Evolutionary conservation across 1,140 invertebrate species (phyloP).

Genomic region (Neoseiulus cucumeris): DNA sequence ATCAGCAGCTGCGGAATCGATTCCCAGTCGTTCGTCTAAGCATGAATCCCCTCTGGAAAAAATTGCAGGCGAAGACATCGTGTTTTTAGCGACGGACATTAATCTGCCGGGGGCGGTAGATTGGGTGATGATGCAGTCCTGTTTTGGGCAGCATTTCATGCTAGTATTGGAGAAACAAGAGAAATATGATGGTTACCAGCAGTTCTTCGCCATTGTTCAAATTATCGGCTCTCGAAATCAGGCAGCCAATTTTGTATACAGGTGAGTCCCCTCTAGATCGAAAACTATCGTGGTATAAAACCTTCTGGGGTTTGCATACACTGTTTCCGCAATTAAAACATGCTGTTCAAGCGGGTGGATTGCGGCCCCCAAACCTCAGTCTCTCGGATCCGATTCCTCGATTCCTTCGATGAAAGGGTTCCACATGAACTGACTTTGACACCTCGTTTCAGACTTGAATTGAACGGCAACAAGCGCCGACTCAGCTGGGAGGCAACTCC

Average conservation of each 20-base stretch:
- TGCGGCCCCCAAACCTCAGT: too few species aligned
- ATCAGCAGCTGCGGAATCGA: too few species aligned
- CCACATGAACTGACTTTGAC: too few species aligned
- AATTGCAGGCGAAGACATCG: constrained; percentile 78
- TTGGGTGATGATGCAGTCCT: constrained; percentile 99
- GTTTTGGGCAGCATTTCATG: constrained; percentile 98
- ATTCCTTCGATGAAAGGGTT: neutral
- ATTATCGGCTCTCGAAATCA: constrained; percentile 95
- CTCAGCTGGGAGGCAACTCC: constrained; percentile 98
- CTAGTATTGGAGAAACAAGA: constrained; percentile 97
- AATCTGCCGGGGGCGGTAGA: constrained; percentile 97
- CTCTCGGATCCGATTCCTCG: too few species aligned
- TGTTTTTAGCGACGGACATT: constrained; percentile 97
- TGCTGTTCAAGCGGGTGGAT: too few species aligned
- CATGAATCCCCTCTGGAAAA: too few species aligned
- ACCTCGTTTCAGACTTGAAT: constrained; percentile 61
- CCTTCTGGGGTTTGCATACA: too few species aligned
- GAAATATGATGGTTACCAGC: constrained; percentile 88
- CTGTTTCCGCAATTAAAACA: too few species aligned
- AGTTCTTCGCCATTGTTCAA: constrained; percentile 99
- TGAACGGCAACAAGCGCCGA: constrained; percentile 77
- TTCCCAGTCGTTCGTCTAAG: too few species aligned
- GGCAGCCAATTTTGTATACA: constrained; percentile 95
- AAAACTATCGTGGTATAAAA: too few species aligned
- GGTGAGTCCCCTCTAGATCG: constrained; percentile 34